These are phyloP conservation scores for Actinernus sp. DNA, from an alignment of 92 coral and sea anemone species.

Conservation along the genomic window DNA sequence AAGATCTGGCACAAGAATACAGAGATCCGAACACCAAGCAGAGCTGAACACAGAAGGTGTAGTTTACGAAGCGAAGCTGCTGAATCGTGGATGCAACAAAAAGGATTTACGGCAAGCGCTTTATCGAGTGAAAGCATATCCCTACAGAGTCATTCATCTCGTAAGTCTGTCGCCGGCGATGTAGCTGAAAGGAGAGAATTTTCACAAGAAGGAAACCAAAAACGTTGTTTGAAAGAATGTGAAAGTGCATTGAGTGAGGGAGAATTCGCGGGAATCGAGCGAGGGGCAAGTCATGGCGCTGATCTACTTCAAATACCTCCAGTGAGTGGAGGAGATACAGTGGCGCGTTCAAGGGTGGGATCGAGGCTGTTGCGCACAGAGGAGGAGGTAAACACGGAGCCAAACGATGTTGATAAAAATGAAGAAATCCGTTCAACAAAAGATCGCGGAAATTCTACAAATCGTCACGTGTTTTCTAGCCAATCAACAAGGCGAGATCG, in stretches of 20 bases:
- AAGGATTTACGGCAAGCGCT: neutral
- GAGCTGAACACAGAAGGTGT: neutral
- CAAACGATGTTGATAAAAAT: too few species aligned
- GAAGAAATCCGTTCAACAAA: too few species aligned
- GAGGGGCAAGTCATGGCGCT: too few species aligned
- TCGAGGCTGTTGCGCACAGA: neutral
- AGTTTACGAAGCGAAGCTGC: neutral
- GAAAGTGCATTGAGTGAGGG: too few species aligned
- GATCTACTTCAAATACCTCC: too few species aligned
- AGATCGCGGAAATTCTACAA: too few species aligned
- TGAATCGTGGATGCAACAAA: constrained; percentile 17
- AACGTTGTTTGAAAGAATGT: neutral
- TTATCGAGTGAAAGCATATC: too few species aligned
- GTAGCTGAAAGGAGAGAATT: neutral
- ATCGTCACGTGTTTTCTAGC: neutral
- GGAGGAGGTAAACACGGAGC: neutral
- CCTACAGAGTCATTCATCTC: too few species aligned
- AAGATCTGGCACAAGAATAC: neutral
- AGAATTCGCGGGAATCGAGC: neutral
- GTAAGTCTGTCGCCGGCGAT: constrained; percentile 1
- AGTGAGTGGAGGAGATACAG: too few species aligned
- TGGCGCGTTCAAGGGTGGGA: too few species aligned
- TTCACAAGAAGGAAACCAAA: neutral
- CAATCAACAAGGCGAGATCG: neutral
- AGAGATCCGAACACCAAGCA: neutral